Conservation (phyloP, 2,113 vertebrate genomes). For the Saccopteryx bilineata region DNA sequence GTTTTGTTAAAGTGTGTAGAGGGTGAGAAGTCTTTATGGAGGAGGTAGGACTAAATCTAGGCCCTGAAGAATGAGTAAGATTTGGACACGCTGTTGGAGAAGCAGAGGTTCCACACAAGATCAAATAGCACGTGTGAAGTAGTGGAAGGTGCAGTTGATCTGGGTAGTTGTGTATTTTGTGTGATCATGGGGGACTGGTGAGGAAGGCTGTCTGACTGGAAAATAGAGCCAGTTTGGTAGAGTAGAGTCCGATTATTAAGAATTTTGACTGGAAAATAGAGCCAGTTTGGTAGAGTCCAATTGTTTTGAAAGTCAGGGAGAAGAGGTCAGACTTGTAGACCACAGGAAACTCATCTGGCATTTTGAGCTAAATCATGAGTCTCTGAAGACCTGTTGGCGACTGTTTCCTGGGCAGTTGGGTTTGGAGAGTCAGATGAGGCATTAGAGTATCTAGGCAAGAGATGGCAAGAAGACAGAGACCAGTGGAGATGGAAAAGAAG, state of each 20-base stretch:
- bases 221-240: neutral
- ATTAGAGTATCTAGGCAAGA: neutral
- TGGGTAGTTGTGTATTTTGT: neutral
- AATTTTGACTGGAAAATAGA: constrained; percentile 45
- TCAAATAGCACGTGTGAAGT: neutral
- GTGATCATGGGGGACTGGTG: neutral
- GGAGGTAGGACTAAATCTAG: neutral
- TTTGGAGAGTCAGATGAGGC: neutral
- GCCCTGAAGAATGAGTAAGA: neutral
- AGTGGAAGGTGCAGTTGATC: neutral
- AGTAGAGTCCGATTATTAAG: constrained; percentile 36
- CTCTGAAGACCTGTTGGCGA: neutral
- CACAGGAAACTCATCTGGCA: neutral
- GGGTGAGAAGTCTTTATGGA: neutral
- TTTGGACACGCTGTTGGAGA: neutral
- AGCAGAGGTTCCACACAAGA: neutral
- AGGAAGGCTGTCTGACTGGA: constrained; percentile 52
- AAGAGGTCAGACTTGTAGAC: neutral
- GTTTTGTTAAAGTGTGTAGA: neutral
- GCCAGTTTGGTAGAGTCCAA: neutral
- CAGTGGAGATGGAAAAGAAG: neutral
- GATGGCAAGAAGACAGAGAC: constrained; percentile 15
- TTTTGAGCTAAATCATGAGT: neutral
- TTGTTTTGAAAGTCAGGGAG: neutral
- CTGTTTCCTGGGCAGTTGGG: neutral